Base-by-base conservation (phyloP, 2,888 invertebrate species). In the Latheticus oryzae region DNA sequence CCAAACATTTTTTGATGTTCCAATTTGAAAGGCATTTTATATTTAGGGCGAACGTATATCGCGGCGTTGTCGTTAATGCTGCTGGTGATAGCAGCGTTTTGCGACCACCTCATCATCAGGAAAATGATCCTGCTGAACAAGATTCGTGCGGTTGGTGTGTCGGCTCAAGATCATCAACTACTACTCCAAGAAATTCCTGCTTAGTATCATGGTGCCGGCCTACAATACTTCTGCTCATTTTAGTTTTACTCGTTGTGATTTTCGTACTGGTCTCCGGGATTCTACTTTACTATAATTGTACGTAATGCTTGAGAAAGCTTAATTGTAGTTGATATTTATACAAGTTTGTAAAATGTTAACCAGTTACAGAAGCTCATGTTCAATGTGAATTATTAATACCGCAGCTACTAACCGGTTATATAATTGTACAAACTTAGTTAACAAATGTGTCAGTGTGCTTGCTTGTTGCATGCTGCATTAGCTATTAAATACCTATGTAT, bases 211-310 rank as follows among this genome's bases (percentile, higher is more conserved):
- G 84, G 82, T 84, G 84, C 73, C 79, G 82, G 64, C 84, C 84
- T 2, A 82, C 84, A 1, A 81, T 84, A 61, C 75, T 85, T 28
- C 76, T 85, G 40, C 79, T 85, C 19, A 78, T 85, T 19, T 76
- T 85, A 60, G 81, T 84, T 38, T 77, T 84, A 35, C 78, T 85
- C 61, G 81, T 85, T 60, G 80, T 84, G 58, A 78, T 84, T 57
- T 85, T 85, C 71, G 82, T 84, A 15, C 76, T 84, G 71, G 81
- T 85, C 61, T 84, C 84, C 62, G 84, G 84, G 43, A 81, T 84
- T 50, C 78, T 85, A 32, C 81, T 85, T 52, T 85, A 84, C 74
- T 83, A 83, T 68, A 84, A 85, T 75, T 84, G 85, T 85, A 78
- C 80, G 84, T 84, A n/a, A n/a, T n/a, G n/a, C n/a, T 75, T 33